These are phyloP conservation scores for Cosmia trapezina DNA, from an alignment of 2,888 invertebrate species.

Conservation along the genomic window DNA sequence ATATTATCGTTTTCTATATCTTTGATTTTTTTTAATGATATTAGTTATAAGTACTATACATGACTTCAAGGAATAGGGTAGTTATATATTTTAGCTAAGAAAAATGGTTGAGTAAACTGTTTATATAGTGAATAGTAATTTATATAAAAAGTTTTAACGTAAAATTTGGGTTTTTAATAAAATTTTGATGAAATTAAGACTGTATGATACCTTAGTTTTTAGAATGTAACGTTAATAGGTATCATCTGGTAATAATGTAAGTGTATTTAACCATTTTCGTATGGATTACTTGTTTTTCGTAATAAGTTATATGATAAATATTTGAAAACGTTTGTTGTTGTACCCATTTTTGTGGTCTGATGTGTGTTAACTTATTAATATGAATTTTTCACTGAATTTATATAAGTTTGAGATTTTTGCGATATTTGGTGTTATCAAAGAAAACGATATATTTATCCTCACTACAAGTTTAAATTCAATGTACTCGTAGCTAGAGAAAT, in stretches of 20 bases:
- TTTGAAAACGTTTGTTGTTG: constrained; percentile 52
- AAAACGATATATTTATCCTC: constrained; percentile 25
- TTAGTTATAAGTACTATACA: constrained; percentile 56
- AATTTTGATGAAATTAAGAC: constrained; percentile 82
- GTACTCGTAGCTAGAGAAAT: constrained; percentile 50
- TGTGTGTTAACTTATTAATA: constrained; percentile 54
- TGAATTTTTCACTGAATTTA: constrained; percentile 59
- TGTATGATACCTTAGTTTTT: constrained; percentile 75
- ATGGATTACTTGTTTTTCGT: constrained; percentile 60
- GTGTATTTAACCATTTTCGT: constrained; percentile 60
- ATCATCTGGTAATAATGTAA: constrained; percentile 61
- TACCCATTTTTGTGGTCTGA: constrained; percentile 64
- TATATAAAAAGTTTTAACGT: constrained; percentile 66
- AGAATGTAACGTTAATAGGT: constrained; percentile 60
- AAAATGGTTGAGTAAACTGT: constrained; percentile 67
- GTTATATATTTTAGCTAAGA: constrained; percentile 65
- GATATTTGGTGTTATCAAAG: constrained; percentile 42
- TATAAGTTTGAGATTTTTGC: constrained; percentile 39
- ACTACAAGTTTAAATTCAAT: constrained; percentile 32
- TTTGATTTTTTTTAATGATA: constrained; percentile 59
- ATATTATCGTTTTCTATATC: constrained; percentile 73
- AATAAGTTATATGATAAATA: constrained; percentile 54
- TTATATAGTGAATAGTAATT: constrained; percentile 67
- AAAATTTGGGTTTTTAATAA: constrained; percentile 60
- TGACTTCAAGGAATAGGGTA: constrained; percentile 65